phyloP scores from a whole-genome alignment of 2,888 invertebrate species.

The Leptarthrus brevirostris region DNA sequence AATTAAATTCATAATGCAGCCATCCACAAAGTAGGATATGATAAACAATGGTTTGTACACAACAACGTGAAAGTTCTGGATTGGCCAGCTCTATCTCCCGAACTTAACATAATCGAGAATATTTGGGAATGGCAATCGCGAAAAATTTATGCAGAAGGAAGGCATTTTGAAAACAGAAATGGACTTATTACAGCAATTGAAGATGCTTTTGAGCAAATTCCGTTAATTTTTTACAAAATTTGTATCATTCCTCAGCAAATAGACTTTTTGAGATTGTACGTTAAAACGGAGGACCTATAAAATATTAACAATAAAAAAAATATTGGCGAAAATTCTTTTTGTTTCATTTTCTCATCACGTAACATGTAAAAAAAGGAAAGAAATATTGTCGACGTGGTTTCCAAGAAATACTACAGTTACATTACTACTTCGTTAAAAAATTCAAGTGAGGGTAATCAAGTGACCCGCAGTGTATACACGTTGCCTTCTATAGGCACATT shows the following conservation, averaged over 20 bases:
- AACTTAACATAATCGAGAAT: neutral
- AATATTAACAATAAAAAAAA: neutral
- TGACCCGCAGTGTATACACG: no score
- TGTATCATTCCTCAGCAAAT: neutral
- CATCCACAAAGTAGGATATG: neutral
- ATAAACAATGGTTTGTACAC: neutral
- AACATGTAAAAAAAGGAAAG: no score
- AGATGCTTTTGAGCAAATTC: slow-evolving; percentile 1
- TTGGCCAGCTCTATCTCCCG: neutral
- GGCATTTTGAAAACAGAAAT: neutral
- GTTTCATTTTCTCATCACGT: no score
- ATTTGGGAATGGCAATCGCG: neutral
- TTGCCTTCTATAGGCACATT: no score
- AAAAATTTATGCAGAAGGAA: slow-evolving; percentile 20
- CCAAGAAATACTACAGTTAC: no score
- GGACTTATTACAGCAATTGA: neutral
- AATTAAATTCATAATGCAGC: neutral
- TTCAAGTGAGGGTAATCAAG: no score
- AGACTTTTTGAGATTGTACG: neutral
- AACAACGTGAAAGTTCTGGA: neutral
- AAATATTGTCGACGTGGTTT: no score
- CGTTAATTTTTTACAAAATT: neutral
- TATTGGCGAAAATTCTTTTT: no score
- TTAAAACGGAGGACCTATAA: neutral
- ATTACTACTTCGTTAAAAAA: no score